Conservation (phyloP, 2,113 vertebrate species). For the Ammodramus savannarum region DNA sequence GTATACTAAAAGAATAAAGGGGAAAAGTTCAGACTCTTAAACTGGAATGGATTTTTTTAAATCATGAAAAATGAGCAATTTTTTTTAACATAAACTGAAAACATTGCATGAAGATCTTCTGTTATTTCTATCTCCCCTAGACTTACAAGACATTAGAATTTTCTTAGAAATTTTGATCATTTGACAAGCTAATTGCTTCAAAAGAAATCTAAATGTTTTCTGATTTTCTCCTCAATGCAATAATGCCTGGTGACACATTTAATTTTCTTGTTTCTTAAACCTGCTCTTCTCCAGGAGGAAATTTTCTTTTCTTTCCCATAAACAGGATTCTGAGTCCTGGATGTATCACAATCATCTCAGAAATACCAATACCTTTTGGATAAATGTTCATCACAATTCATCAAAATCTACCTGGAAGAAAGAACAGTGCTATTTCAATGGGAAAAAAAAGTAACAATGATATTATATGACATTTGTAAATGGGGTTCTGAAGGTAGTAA, state of each 20-base stretch:
- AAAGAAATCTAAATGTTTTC: neutral
- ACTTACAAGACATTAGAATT: neutral
- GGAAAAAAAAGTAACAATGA: neutral
- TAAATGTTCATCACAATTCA: neutral
- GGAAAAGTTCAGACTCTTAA: neutral
- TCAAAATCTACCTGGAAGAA: neutral
- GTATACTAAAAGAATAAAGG: neutral
- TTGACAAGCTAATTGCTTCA: neutral
- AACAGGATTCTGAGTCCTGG: neutral
- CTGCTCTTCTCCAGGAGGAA: neutral
- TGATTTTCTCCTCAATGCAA: neutral
- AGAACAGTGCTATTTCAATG: neutral
- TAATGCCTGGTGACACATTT: neutral
- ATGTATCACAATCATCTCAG: neutral
- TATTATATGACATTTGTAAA: neutral
- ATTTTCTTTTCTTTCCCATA: neutral
- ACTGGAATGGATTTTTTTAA: neutral
- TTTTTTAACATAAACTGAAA: neutral
- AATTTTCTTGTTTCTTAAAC: neutral
- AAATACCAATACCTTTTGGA: neutral
- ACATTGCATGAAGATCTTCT: neutral
- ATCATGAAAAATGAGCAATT: neutral
- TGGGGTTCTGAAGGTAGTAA: neutral
- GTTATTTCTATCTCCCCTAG: neutral
- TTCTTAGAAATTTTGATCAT: neutral